Conservation (phyloP, 2,113 vertebrate species). For the Python bivittatus region DNA sequence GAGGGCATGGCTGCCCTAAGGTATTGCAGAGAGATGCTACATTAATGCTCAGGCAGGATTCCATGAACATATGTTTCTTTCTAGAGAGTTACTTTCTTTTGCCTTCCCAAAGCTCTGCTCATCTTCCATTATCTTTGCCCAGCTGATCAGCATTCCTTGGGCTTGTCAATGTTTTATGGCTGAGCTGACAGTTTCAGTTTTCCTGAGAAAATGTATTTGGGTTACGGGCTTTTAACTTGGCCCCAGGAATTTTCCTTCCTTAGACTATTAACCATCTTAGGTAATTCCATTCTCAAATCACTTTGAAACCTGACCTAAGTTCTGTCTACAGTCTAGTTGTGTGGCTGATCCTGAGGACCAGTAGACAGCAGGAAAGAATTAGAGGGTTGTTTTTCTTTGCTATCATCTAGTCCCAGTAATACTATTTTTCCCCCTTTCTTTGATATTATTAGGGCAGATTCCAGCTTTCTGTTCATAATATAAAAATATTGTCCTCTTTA, state of each 20-base stretch:
- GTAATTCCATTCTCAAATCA: conserved; percentile 34
- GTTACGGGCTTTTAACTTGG: not conserved
- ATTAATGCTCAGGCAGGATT: not conserved
- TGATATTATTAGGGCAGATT: not conserved
- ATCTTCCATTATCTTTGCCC: not conserved
- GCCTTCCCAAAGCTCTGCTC: not conserved
- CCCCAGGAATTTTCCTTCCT: conserved; percentile 6
- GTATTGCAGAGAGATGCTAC: not conserved
- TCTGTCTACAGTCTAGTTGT: not conserved
- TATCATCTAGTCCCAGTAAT: not conserved
- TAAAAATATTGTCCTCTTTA: conserved; percentile 45
- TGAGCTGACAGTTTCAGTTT: not conserved
- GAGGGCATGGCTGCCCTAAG: not conserved
- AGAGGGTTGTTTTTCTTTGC: not conserved
- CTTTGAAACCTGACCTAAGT: conserved; percentile 44
- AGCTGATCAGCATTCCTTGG: not conserved
- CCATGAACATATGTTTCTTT: not conserved
- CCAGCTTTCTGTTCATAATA: not conserved
- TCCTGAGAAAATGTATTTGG: not conserved
- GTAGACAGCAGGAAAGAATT: not conserved
- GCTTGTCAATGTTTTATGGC: not conserved
- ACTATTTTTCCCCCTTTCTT: not conserved
- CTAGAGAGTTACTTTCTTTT: not conserved
- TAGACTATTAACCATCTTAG: conserved; percentile 13
- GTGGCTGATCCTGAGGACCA: not conserved